Base-by-base conservation (phyloP, 1,140 invertebrate genomes). In the Drosophila asahinai region DNA sequence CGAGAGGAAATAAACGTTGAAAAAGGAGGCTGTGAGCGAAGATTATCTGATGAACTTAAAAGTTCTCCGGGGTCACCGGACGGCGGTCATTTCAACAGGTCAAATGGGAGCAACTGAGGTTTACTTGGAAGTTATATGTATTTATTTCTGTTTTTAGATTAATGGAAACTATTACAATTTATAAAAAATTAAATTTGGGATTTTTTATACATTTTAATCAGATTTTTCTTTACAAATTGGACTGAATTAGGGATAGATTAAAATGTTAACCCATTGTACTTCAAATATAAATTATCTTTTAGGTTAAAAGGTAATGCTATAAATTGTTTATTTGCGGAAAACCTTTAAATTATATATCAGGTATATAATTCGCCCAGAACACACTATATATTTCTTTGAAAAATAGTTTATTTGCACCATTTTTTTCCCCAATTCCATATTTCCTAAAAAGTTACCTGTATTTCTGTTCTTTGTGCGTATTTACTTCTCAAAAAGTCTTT, bases 21-120 rank as follows among this genome's bases (percentile, higher is more conserved):
- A 52, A 38, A 52, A 25, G 36, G 15, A 15, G 43, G 11, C 19
- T 15, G 42, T 36, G 25, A 15, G 30, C 14, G 14, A 12, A 36
- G 58, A n/a, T 67, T 62, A 42, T 47, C 42, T 17, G 57, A 45
- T 49, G 6, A 36, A 27, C 60, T 38, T 27, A 22, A 60, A 51
- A 60, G n/a, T 22, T 30, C 8, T 30, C 27, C 27, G 17, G 42
- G 51, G 15, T n/a, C 19, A 62, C 8, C 36, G 14, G 36, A 11
- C 8, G 15, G 15, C n/a, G 11, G 2, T 4, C 27, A 38, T 57
- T n/a, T 62, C 19, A 57, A 62, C 51, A 55, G 49, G 47, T 15
- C 58, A 55, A 55, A 38, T 38, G 19, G 12, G 19, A 55, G 22
- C 19, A 55, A 55, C n/a, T 25, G 54, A 22, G 54, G 6, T 3